These are phyloP conservation scores for Drosophila sordidapex DNA, from an alignment of 2,888 invertebrate genomes.

Conservation along the genomic window DNA sequence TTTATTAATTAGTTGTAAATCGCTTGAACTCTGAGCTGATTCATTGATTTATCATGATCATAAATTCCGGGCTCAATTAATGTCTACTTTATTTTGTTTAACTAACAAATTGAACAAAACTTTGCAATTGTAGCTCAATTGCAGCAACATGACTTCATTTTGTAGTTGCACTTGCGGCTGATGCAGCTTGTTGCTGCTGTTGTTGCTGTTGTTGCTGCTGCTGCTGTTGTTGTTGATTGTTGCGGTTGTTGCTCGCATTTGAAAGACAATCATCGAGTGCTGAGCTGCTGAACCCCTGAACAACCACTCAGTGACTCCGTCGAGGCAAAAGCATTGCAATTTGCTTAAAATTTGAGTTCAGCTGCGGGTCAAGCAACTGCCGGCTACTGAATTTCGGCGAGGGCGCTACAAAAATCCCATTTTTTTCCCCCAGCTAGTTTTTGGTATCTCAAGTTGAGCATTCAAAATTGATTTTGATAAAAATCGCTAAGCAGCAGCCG, in stretches of 20 bases:
- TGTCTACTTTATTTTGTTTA: conserved; percentile 66
- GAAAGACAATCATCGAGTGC: conserved; percentile 73
- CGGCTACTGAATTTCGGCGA: conserved; percentile 74
- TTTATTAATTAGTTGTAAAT: not conserved
- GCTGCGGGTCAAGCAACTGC: conserved; percentile 74
- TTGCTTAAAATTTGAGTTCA: conserved; percentile 79
- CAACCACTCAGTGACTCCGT: conserved; percentile 18
- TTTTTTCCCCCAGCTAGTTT: conserved; percentile 21
- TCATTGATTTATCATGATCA: conserved; percentile 48
- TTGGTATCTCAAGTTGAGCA: conserved; percentile 57
- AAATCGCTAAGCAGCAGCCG: conserved; percentile 62
- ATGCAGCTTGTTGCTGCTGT: conserved; percentile 36
- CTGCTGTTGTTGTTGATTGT: conserved; percentile 37
- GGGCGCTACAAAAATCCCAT: conserved; percentile 55
- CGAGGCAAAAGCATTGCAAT: conserved; percentile 66
- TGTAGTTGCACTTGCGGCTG: conserved; percentile 42
- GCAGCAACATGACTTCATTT: conserved; percentile 73
- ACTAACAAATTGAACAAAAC: conserved; percentile 76
- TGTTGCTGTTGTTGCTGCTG: conserved; percentile 29
- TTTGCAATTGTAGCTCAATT: conserved; percentile 65
- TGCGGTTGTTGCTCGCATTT: conserved; percentile 61
- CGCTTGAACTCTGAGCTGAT: conserved; percentile 8
- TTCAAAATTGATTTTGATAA: conserved; percentile 73
- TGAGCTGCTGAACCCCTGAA: conserved; percentile 24
- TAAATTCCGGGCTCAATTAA: conserved; percentile 72